Base-by-base conservation (phyloP, 2,888 invertebrate genomes). In the Orthonevra nobilis region DNA sequence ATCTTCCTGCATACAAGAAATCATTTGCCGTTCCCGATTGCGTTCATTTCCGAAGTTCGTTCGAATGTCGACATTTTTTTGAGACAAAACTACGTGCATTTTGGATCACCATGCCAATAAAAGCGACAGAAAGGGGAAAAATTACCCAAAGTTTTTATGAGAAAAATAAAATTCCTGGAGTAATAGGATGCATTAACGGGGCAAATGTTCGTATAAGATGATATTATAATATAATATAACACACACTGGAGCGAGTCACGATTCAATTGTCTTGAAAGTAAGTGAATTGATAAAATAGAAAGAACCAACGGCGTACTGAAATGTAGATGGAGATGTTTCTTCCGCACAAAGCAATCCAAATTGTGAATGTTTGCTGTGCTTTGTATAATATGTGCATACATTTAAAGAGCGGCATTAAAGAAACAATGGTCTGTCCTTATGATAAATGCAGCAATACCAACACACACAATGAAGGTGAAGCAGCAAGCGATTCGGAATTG, bases 11-110 rank as follows among this genome's bases (percentile, higher is more conserved):
- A 40, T 20, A 17, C 3, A 30, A 36, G 6, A 30, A 46, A 36
- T 26, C 23, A 63, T 48, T 50, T 34, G 23, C 38, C 38, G 38
- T 58, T 54, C 42, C 50, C 9, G 48, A 46, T 20, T 30, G 28
- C 10, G 40, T 73, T 2, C 15, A 42, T 10, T 46, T 68, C 23
- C 32, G 46, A n/a, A n/a, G n/a, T n/a, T n/a, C n/a, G n/a, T n/a
- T n/a, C 15, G 48, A 26, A 28, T 46, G 28, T 7, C 19, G 56
- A 19, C 26, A 54, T 40, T 48, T 14, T n/a, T 38, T 50, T 46
- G 54, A n/a, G n/a, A 30, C n/a, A n/a, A n/a, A n/a, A n/a, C n/a
- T n/a, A n/a, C 2, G 30, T 30, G 30, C 30, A 30, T 3, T n/a
- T 5, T 30, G 5, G 30, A 30, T 30, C 2, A 30, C 1, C 10